Evolutionary conservation across 1,140 invertebrate species (phyloP).

Genomic region (Drosophila pseudoobscura): DNA sequence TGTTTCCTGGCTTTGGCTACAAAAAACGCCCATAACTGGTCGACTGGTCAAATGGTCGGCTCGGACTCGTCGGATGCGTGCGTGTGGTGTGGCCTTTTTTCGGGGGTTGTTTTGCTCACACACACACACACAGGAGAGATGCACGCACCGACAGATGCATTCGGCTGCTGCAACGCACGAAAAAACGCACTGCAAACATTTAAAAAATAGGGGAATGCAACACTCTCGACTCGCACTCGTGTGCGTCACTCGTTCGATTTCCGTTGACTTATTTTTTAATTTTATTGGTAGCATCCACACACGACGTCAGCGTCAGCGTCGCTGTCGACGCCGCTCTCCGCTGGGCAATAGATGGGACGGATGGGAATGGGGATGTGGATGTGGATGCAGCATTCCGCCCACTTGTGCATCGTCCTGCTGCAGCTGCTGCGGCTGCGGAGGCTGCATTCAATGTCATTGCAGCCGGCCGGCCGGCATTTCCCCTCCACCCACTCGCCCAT

Average conservation of each 20-base stretch:
- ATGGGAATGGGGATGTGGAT: background rate
- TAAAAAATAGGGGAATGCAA: constrained; percentile 73
- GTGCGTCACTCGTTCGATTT: constrained; percentile 53
- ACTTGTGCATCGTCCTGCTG: constrained; percentile 15
- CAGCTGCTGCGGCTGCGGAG: constrained; percentile 5
- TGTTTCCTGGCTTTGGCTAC: constrained; percentile 35
- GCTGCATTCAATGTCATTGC: constrained; percentile 71
- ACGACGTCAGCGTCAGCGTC: background rate
- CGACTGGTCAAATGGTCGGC: constrained; percentile 10
- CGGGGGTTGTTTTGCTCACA: constrained; percentile 71
- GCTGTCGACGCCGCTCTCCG: constrained; percentile 5
- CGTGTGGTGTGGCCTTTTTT: constrained; percentile 57
- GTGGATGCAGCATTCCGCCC: constrained; percentile 3
- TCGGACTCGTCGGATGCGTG: constrained; percentile 59
- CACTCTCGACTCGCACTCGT: constrained; percentile 45
- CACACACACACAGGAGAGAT: constrained; percentile 22
- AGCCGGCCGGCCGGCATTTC: constrained; percentile 20
- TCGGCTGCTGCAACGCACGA: constrained; percentile 35
- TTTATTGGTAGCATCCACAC: constrained; percentile 42
- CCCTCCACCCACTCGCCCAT: background rate
- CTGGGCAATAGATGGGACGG: background rate
- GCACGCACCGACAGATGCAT: constrained; percentile 7
- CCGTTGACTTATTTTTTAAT: constrained; percentile 77
- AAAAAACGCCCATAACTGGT: constrained; percentile 77
- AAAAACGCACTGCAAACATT: constrained; percentile 31